Base-by-base conservation (phyloP, 1,140 invertebrate species). In the Ceratina japonica region DNA sequence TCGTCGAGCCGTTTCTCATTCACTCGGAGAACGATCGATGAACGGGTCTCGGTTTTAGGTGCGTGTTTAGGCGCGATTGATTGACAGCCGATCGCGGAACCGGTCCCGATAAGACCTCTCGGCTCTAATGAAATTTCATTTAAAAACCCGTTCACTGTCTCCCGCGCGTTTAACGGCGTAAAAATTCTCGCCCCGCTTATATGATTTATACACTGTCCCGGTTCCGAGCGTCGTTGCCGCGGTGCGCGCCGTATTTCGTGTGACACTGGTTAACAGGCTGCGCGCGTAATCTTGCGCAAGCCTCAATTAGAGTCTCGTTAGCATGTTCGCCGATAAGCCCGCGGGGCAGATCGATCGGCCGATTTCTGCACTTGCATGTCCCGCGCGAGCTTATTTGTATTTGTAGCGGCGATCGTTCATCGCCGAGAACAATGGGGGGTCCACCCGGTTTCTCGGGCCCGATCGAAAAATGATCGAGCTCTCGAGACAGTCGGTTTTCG, bases 361-460 rank as follows among this genome's bases (percentile, higher is more conserved):
- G 84, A 85, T 85, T 79, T 85, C 73, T 82, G 70, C 75, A 68
- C 71, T 82, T 69, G 79, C 83, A 70, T 70, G 73, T 52, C 18
- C 58, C n/a, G n/a, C 44, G 22, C 12, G 54, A 51, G 66, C 31
- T 75, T 79, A 65, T 63, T 77, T 52, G 73, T 77, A 84, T 81
- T 72, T 85, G 58, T 76, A 77, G 70, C 69, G n/a, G 27, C 64
- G 31, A 22, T 51, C 52, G 73, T 71, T 84, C 63, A 62, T 84
- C 61, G 73, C 44, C 59, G 83, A 79, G 68, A 77, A 85, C 73
- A 81, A 84, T 84, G 76, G 82, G 24, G 54, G 58, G 65, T 58
- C 56, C 61, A 59, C 66, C 56, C n/a, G 44, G 61, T 66, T 44
- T 59, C 49, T 61, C 54, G 4, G 4, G 27, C 27, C 2, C 27